Percentiles rank a stretch among this genome's conserved stretches.
These are phyloP conservation scores for Branchinecta sandiegonensis DNA, from an alignment of 2,888 invertebrate species.

Conservation along the genomic window DNA sequence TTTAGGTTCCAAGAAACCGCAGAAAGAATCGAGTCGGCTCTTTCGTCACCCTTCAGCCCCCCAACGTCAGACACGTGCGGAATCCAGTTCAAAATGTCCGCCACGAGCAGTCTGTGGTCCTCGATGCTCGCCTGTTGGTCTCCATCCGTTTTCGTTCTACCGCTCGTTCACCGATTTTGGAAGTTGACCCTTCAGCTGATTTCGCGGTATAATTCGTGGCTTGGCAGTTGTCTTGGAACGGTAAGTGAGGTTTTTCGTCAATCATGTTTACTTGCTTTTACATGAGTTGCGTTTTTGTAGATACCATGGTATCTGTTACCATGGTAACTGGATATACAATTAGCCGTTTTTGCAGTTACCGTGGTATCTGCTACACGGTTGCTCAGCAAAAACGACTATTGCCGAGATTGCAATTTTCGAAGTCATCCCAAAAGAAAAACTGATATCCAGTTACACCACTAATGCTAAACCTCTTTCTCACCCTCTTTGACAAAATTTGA, in stretches of 20 bases:
- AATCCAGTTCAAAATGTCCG: conserved; percentile 29
- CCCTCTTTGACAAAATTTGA: too few species aligned
- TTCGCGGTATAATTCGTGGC: conserved; percentile 54
- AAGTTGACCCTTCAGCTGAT: conserved; percentile 71
- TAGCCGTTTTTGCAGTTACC: too few species aligned
- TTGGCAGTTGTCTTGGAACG: neutral
- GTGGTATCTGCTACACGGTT: too few species aligned
- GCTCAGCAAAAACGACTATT: too few species aligned
- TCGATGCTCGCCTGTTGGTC: conserved; percentile 54
- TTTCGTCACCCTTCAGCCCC: conserved; percentile 30
- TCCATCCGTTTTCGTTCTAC: conserved; percentile 59
- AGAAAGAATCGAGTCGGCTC: conserved; percentile 44
- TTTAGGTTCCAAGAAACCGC: conserved; percentile 79
- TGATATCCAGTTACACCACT: too few species aligned
- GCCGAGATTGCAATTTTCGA: too few species aligned
- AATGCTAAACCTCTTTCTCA: too few species aligned
- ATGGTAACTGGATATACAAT: too few species aligned
- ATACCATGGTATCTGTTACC: too few species aligned
- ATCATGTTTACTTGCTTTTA: neutral
- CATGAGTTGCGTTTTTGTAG: too few species aligned
- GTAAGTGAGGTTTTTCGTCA: neutral
- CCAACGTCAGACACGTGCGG: conserved; percentile 2
- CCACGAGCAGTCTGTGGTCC: conserved; percentile 41
- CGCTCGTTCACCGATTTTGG: conserved; percentile 63
- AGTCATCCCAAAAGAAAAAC: too few species aligned